Percentiles rank a stretch among this genome's conserved stretches.
Conservation (phyloP, 2,113 vertebrate genomes). For the Glaucomys volans region DNA sequence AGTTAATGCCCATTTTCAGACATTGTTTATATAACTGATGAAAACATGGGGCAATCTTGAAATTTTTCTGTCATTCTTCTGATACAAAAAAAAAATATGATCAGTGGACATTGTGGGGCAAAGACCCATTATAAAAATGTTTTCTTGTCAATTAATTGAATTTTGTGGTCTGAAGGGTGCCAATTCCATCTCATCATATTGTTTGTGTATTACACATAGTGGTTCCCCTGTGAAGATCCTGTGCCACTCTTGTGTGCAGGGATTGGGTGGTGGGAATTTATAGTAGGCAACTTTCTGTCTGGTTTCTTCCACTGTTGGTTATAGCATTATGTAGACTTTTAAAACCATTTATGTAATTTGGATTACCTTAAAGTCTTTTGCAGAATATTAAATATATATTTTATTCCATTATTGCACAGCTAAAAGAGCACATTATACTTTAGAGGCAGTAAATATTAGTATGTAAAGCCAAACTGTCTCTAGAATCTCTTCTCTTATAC, state of each 20-base stretch:
- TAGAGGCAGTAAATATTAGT: slow-evolving; percentile 40
- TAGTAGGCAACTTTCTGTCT: background rate
- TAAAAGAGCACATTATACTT: slow-evolving; percentile 44
- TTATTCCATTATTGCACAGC: slow-evolving; percentile 58
- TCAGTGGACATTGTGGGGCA: background rate
- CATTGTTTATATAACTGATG: background rate
- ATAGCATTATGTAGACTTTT: slow-evolving; percentile 24
- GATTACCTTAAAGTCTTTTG: slow-evolving; percentile 48
- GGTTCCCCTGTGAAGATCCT: background rate
- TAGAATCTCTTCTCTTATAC: slow-evolving; percentile 48
- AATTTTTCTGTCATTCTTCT: background rate
- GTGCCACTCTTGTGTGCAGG: background rate
- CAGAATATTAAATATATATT: slow-evolving; percentile 64
- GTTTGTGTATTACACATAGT: background rate
- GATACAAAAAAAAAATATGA: background rate
- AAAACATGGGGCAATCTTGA: background rate
- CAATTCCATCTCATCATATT: background rate
- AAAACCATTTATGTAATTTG: slow-evolving; percentile 41
- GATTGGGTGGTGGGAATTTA: background rate
- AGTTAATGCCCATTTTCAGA: background rate
- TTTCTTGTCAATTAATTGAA: background rate
- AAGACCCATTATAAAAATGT: background rate
- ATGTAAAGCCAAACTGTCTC: background rate
- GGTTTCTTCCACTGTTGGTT: slow-evolving; percentile 16
- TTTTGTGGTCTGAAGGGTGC: background rate